Conservation (phyloP, 1,140 invertebrate species). For the Pseudomyrmex flavicornis region DNA sequence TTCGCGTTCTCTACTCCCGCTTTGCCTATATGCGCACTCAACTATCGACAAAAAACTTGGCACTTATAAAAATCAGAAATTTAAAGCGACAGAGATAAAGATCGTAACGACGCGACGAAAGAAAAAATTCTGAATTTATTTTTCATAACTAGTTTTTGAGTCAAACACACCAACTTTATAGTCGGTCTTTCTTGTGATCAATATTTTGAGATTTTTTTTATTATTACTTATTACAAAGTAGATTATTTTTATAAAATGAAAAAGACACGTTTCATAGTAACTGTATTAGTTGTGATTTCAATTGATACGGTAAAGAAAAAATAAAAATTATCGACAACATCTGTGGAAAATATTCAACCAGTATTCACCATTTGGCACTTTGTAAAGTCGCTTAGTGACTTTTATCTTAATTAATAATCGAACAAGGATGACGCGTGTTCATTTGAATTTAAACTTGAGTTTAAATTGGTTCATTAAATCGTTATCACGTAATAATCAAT, state of each 20-base stretch:
- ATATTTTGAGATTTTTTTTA: too few relatives aligned
- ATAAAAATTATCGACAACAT: neutral
- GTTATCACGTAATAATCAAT: too few relatives aligned
- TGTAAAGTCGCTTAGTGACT: neutral
- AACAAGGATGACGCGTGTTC: neutral
- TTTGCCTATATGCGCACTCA: neutral
- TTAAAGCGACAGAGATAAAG: neutral
- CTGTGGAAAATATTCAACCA: neutral
- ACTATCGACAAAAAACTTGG: conserved; percentile 48
- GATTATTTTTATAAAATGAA: conserved; percentile 19
- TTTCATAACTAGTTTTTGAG: neutral
- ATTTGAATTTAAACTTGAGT: neutral
- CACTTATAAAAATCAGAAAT: conserved; percentile 45
- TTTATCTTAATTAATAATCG: neutral
- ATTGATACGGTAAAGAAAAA: neutral
- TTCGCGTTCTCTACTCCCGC: conserved; percentile 14
- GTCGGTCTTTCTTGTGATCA: neutral
- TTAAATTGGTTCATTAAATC: neutral
- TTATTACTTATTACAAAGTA: neutral
- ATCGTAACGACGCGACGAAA: conserved; percentile 33
- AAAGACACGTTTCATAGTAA: neutral
- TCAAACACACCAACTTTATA: neutral
- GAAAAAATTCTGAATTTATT: neutral
- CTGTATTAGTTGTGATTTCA: neutral
- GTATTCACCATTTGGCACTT: conserved; percentile 30